Conservation (phyloP, 1,140 invertebrate genomes). For the Drosophila nikananu region DNA sequence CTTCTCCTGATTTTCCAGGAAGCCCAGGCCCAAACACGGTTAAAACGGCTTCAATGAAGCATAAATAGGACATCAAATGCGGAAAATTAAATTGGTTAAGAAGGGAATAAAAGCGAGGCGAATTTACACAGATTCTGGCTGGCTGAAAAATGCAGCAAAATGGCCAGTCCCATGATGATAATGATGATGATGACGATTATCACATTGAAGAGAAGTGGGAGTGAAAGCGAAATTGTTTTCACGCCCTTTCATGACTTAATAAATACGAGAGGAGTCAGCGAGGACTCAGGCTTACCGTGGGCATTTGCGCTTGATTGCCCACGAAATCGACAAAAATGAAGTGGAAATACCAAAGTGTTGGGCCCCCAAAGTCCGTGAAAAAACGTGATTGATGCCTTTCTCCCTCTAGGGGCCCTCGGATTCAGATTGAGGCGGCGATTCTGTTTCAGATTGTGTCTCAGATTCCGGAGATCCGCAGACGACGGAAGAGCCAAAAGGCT, state of each 20-base stretch:
- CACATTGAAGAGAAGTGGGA: slow-evolving; percentile 1
- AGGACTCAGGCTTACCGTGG: slow-evolving; percentile 16
- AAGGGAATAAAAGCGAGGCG: slow-evolving; percentile 5
- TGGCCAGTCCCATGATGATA: slow-evolving; percentile 30
- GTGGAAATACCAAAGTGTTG: slow-evolving; percentile 64
- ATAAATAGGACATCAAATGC: slow-evolving; percentile 59
- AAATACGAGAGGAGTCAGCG: slow-evolving; percentile 51
- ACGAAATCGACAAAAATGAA: slow-evolving; percentile 80
- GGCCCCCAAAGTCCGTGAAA: slow-evolving; percentile 18
- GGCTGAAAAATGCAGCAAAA: slow-evolving; percentile 63
- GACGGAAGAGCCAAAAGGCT: slow-evolving; percentile 25
- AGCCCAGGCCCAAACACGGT: neutral
- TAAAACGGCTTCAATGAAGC: slow-evolving; percentile 54
- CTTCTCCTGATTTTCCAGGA: slow-evolving; percentile 6
- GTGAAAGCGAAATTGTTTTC: slow-evolving; percentile 24
- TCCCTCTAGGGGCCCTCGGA: slow-evolving; percentile 7
- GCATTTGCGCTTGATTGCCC: slow-evolving; percentile 72
- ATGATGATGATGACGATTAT: slow-evolving; percentile 15
- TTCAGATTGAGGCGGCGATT: slow-evolving; percentile 27
- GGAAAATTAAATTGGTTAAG: slow-evolving; percentile 45
- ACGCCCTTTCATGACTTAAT: slow-evolving; percentile 73
- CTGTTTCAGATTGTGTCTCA: slow-evolving; percentile 58
- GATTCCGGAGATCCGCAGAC: slow-evolving; percentile 32
- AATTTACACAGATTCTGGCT: slow-evolving; percentile 13
- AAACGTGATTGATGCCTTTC: slow-evolving; percentile 51